Percentiles rank a stretch among this genome's conserved stretches.
Evolutionary conservation across 2,797 vertebrate genomes (phyloP).

Genomic region (Dallia pectoralis): DNA sequence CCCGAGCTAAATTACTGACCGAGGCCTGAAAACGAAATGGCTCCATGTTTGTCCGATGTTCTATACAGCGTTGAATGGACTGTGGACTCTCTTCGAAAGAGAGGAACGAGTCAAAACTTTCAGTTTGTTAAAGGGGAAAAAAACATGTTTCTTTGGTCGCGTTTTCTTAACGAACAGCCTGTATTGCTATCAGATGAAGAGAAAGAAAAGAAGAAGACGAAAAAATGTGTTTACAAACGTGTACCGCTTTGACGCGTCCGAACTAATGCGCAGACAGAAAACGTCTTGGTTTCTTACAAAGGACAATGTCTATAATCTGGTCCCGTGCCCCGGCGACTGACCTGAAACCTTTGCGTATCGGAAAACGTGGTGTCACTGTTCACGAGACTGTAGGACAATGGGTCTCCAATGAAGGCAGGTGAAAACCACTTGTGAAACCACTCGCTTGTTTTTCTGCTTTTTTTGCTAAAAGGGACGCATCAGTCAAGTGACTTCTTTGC

Average conservation of each 20-base stretch:
- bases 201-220: constrained; percentile 60
- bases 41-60: constrained; percentile 29
- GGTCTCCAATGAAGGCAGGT: constrained; percentile 50
- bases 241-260: constrained; percentile 82
- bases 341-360: constrained; percentile 75
- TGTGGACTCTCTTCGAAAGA: constrained; percentile 69
- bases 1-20: constrained; percentile 44
- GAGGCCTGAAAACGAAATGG: constrained; percentile 19
- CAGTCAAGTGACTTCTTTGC: constrained; percentile 34
- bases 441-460: constrained; percentile 56
- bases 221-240: constrained; percentile 90
- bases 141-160: constrained; percentile 54
- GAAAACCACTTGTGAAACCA: constrained; percentile 56
- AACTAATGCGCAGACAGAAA: constrained; percentile 73
- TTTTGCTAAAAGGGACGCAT: constrained; percentile 55
- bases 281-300: constrained; percentile 68
- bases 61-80: constrained; percentile 73
- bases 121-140: constrained; percentile 68
- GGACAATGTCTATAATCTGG: constrained; percentile 58
- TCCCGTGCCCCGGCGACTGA: constrained; percentile 69
- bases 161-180: constrained; percentile 81
- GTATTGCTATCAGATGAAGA: constrained; percentile 83
- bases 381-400: constrained; percentile 73
- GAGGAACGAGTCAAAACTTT: constrained; percentile 75
- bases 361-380: constrained; percentile 77